Percentiles rank a stretch among this genome's conserved stretches.
Conservation (phyloP, 2,797 vertebrate genomes). For the Synanceia verrucosa region DNA sequence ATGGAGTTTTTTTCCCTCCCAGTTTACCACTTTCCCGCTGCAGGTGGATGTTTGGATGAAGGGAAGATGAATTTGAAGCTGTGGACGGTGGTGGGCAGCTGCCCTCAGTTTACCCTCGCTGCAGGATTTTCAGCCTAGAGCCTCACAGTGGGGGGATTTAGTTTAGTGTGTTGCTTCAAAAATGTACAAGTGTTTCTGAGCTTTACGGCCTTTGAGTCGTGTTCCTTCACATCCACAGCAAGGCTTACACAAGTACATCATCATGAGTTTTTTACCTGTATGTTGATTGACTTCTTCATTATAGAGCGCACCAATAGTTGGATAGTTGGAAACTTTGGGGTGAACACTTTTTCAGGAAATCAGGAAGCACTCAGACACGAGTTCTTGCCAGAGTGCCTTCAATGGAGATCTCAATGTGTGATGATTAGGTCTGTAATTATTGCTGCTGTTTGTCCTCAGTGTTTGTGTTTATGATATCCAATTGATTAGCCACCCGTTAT, state of each 20-base stretch:
- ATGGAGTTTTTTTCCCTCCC: neutral
- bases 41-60: conserved; percentile 52
- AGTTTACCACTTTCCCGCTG: neutral
- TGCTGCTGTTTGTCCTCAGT: conserved; percentile 54
- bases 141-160: conserved; percentile 28
- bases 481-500: conserved; percentile 68
- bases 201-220: conserved; percentile 7
- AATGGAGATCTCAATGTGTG: conserved; percentile 49
- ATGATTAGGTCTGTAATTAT: conserved; percentile 63
- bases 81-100: conserved; percentile 34
- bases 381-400: conserved; percentile 24
- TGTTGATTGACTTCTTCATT: conserved; percentile 9
- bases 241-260: neutral
- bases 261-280: neutral
- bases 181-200: conserved; percentile 16
- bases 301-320: neutral
- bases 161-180: conserved; percentile 6
- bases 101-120: conserved; percentile 54
- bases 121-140: conserved; percentile 46
- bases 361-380: conserved; percentile 8
- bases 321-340: neutral
- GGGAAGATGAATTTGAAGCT: conserved; percentile 39
- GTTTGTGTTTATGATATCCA: conserved; percentile 66
- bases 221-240: neutral
- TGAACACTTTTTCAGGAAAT: conserved; percentile 5